phyloP scores from a whole-genome alignment of 2,888 invertebrate genomes.

The Leistus spinibarbis region DNA sequence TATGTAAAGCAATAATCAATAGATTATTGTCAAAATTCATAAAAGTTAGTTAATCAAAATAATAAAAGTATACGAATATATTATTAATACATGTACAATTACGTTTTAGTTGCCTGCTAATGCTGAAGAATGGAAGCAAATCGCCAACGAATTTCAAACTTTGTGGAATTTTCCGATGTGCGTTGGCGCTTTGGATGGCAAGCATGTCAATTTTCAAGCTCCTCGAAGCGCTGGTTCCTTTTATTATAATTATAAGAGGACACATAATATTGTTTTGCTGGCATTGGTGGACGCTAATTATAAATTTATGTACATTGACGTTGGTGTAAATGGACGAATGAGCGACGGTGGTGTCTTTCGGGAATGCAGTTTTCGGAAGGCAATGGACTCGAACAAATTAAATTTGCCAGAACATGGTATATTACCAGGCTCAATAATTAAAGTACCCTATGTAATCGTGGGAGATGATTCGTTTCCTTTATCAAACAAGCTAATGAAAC shows the following conservation, averaged over 20 bases:
- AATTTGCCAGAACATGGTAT: conserved; percentile 38
- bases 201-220: conserved; percentile 40
- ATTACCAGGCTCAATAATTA: conserved; percentile 33
- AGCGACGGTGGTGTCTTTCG: conserved; percentile 43
- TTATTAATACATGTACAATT: neutral
- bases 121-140: conserved; percentile 44
- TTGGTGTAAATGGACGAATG: conserved; percentile 42
- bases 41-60: neutral
- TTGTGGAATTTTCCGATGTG: conserved; percentile 46
- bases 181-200: conserved; percentile 45
- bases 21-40: conserved; percentile 40
- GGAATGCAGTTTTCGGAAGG: conserved; percentile 41
- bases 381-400: conserved; percentile 28
- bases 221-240: conserved; percentile 41
- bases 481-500: conserved; percentile 45
- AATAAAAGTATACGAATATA: neutral
- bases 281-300: conserved; percentile 42
- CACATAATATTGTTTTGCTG: conserved; percentile 42
- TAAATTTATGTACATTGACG: conserved; percentile 43
- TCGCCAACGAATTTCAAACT: conserved; percentile 43
- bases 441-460: conserved; percentile 41
- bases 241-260: conserved; percentile 45
- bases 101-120: conserved; percentile 39
- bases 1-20: conserved; percentile 44
- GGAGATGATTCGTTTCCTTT: conserved; percentile 48